A percentile compares a stretch with the other conserved stretches of the same genome.
Evolutionary conservation across 2,888 invertebrate species (phyloP).

Genomic region (Noctua fimbriata): DNA sequence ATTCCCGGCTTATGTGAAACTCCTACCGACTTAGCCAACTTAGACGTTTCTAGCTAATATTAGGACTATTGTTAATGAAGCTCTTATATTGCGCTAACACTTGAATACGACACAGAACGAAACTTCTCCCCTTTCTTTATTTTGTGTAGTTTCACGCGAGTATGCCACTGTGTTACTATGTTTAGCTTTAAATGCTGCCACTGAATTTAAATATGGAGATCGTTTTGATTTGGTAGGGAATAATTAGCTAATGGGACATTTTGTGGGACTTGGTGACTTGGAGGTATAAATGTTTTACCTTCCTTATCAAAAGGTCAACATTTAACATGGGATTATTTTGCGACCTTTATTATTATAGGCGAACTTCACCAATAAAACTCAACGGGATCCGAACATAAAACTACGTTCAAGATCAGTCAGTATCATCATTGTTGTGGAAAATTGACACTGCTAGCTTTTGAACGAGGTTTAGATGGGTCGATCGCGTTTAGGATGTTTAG

Average conservation of each 20-base stretch:
- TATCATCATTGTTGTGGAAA: not conserved
- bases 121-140: constrained; percentile 14
- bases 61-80: not conserved
- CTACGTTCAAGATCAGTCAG: not conserved
- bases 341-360: not conserved
- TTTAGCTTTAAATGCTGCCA: constrained; percentile 48
- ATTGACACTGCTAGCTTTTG: not conserved
- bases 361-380: not conserved
- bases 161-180: constrained; percentile 42
- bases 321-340: not conserved
- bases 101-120: not conserved
- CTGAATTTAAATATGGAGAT: constrained; percentile 49
- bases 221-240: constrained; percentile 53
- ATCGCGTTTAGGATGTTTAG: not conserved
- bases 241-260: constrained; percentile 25
- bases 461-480: not conserved
- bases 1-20: not conserved
- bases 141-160: constrained; percentile 7
- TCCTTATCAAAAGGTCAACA: constrained; percentile 17
- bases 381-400: not conserved
- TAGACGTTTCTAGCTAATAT: not conserved
- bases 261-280: not conserved
- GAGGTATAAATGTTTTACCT: constrained; percentile 17
- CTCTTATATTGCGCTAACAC: too few species aligned
- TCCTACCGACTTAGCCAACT: not conserved